Conservation (phyloP, 2,797 vertebrate species). For the Picus viridis region DNA sequence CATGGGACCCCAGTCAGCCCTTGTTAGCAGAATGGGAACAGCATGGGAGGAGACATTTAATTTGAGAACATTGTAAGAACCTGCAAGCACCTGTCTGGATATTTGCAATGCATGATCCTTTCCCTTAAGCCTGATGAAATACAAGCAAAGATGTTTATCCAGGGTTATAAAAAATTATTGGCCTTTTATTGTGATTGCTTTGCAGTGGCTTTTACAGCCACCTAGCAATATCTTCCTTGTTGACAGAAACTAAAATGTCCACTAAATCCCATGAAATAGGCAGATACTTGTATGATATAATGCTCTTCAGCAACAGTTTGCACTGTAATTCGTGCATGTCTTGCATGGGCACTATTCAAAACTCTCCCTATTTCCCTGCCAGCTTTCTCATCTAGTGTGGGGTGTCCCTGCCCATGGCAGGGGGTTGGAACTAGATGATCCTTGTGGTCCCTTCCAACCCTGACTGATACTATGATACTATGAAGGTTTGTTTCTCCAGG, state of each 20-base stretch:
- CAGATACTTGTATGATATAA: background rate
- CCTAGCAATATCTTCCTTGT: background rate
- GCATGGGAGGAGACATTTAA: background rate
- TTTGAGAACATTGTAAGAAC: background rate
- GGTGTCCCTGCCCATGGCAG: too few species aligned
- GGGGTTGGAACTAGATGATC: too few species aligned
- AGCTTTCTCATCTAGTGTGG: background rate
- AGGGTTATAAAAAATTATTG: background rate
- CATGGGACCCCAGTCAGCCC: background rate
- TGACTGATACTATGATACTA: too few species aligned
- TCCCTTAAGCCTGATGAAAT: background rate
- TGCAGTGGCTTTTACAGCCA: background rate
- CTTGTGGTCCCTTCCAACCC: too few species aligned
- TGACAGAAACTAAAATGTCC: background rate
- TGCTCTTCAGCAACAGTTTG: background rate
- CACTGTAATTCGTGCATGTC: background rate
- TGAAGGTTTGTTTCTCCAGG: background rate
- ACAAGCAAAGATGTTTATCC: background rate
- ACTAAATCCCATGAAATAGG: background rate
- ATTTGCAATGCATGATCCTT: background rate
- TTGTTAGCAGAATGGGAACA: background rate
- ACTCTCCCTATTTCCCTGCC: background rate
- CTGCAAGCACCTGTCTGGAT: background rate
- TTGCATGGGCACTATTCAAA: background rate
- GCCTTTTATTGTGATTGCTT: background rate